Evolutionary conservation across 2,888 invertebrate genomes (phyloP).

Genomic region (Ariolimax columbianus): DNA sequence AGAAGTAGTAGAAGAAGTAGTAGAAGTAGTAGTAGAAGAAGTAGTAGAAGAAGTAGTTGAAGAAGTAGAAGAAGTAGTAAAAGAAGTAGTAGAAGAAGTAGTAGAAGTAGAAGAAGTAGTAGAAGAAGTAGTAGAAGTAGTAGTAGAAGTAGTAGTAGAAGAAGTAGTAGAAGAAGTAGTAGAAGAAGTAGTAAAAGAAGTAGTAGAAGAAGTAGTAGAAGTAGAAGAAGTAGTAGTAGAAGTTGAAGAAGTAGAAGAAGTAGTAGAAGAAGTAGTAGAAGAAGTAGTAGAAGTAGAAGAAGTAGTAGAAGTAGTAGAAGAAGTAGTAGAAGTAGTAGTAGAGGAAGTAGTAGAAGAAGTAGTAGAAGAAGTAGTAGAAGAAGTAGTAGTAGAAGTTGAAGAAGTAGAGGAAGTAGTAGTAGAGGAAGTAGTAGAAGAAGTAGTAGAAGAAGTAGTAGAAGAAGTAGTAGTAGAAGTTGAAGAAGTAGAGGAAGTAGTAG

Average conservation of each 20-base stretch:
- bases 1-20: background rate
- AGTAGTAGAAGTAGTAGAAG: slow-evolving; percentile 22
- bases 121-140: background rate
- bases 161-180: too few relatives aligned
- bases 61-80: background rate
- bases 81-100: background rate
- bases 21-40: background rate
- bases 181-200: too few relatives aligned
- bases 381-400: slow-evolving; percentile 31
- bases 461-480: slow-evolving; percentile 52
- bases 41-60: background rate
- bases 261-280: slow-evolving; percentile 33
- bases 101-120: background rate
- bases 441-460: slow-evolving; percentile 38
- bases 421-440: too few relatives aligned
- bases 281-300: slow-evolving; percentile 9
- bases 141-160: too few relatives aligned
- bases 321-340: slow-evolving; percentile 20
- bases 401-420: slow-evolving; percentile 13
- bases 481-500: slow-evolving; percentile 48
- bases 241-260: slow-evolving; percentile 23
- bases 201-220: background rate
- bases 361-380: slow-evolving; percentile 37
- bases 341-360: too few relatives aligned
- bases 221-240: background rate